Conservation (phyloP, 2,888 invertebrate species). For the Aleiodes alternator region DNA sequence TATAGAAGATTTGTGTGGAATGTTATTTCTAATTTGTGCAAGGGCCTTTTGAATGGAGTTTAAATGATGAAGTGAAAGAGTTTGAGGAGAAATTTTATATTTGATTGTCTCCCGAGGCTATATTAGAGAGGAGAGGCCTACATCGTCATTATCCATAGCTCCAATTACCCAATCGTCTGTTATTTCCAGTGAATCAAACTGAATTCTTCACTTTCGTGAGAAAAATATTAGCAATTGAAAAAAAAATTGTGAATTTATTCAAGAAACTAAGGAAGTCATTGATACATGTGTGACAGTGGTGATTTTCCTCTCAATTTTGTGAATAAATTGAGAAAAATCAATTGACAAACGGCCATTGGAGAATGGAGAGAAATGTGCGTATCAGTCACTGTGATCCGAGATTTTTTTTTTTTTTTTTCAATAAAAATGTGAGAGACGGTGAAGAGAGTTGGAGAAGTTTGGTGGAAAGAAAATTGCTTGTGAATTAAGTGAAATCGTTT, state of each 20-base stretch:
- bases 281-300: conserved; percentile 42
- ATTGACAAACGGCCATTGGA: conserved; percentile 47
- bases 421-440: background rate
- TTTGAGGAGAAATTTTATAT: conserved; percentile 40
- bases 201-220: background rate
- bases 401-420: too few relatives aligned
- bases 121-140: conserved; percentile 45
- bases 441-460: conserved; percentile 25
- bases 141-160: conserved; percentile 53
- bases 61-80: conserved; percentile 7
- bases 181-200: conserved; percentile 4
- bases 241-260: background rate
- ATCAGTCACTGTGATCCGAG: too few relatives aligned
- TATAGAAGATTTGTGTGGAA: conserved; percentile 6
- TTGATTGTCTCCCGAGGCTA: conserved; percentile 53
- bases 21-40: conserved; percentile 23
- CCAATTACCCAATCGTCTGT: conserved; percentile 52
- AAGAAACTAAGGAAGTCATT: background rate
- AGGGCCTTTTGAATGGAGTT: conserved; percentile 3
- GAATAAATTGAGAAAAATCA: conserved; percentile 46
- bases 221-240: background rate
- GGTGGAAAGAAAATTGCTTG: conserved; percentile 37
- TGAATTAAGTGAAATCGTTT: conserved; percentile 43
- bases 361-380: conserved; percentile 15
- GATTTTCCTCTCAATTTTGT: conserved; percentile 42